Conservation (phyloP, 2,797 vertebrate genomes). For the Sorex maritimensis region DNA sequence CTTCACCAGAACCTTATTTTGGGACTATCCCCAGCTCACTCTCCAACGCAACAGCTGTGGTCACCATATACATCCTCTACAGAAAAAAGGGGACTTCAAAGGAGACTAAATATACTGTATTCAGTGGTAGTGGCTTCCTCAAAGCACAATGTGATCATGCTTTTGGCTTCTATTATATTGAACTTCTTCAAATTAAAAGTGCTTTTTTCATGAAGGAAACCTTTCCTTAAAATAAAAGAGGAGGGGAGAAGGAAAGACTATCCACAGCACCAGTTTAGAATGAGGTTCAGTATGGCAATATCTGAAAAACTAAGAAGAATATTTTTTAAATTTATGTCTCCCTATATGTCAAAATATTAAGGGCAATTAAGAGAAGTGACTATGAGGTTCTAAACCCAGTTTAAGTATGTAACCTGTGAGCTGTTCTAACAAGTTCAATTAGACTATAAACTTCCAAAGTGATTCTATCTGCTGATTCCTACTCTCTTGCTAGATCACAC, state of each 20-base stretch:
- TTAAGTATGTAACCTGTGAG: conserved; percentile 50
- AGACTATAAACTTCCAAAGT: conserved; percentile 47
- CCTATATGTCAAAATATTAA: conserved; percentile 80
- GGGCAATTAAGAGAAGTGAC: conserved; percentile 71
- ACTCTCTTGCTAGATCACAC: conserved; percentile 27
- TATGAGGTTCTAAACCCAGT: conserved; percentile 67
- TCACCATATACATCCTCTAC: conserved; percentile 60
- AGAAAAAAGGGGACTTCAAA: conserved; percentile 64
- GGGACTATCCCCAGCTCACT: conserved; percentile 18
- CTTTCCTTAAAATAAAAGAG: conserved; percentile 73
- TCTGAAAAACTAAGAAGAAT: conserved; percentile 79
- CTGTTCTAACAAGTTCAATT: conserved; percentile 62
- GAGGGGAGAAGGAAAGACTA: conserved; percentile 64
- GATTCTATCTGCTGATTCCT: conserved; percentile 39
- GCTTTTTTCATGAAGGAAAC: conserved; percentile 79
- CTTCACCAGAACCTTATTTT: conserved; percentile 43
- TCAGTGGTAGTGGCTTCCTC: conserved; percentile 57
- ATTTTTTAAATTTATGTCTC: conserved; percentile 66
- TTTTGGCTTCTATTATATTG: conserved; percentile 79
- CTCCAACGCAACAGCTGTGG: not conserved
- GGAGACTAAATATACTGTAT: conserved; percentile 55
- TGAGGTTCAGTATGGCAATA: conserved; percentile 85
- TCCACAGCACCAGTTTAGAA: conserved; percentile 88
- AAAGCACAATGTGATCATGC: conserved; percentile 83
- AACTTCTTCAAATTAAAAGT: conserved; percentile 79